phyloP scores from a whole-genome alignment of 2,888 invertebrate species.

The Chrysodeixis includens region DNA sequence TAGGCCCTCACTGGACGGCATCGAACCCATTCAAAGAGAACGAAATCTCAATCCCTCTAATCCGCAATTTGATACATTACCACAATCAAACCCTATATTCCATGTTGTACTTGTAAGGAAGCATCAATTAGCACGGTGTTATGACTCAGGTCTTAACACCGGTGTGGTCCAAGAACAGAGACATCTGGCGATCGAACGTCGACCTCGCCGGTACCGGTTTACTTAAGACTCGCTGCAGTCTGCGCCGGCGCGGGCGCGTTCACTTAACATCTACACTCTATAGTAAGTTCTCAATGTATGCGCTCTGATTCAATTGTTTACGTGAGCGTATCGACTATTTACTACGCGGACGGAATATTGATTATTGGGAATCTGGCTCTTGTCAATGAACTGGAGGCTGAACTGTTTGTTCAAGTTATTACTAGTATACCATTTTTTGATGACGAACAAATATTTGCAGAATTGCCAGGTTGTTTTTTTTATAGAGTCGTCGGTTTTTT shows the following conservation, averaged over 20 bases:
- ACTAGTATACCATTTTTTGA: not conserved
- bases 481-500: not conserved
- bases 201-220: slow-evolving; percentile 64
- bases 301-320: slow-evolving; percentile 73
- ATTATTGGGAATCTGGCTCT: slow-evolving; percentile 2
- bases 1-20: not conserved
- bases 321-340: slow-evolving; percentile 55
- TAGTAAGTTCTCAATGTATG: slow-evolving; percentile 52
- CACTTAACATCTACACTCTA: slow-evolving; percentile 53
- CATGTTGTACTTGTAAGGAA: slow-evolving; percentile 30
- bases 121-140: slow-evolving; percentile 49
- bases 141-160: slow-evolving; percentile 35
- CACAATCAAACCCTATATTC: not conserved
- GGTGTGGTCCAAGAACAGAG: slow-evolving; percentile 56
- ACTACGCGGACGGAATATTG: slow-evolving; percentile 44
- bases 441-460: not conserved
- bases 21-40: not conserved
- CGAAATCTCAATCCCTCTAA: not conserved
- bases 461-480: not conserved
- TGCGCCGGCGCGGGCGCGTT: slow-evolving; percentile 58
- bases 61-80: not conserved
- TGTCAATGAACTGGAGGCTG: not conserved
- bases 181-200: slow-evolving; percentile 75
- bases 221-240: slow-evolving; percentile 60
- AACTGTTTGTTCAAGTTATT: not conserved